Conservation (phyloP, 1,140 invertebrate genomes). For the Drosophila dunni region DNA sequence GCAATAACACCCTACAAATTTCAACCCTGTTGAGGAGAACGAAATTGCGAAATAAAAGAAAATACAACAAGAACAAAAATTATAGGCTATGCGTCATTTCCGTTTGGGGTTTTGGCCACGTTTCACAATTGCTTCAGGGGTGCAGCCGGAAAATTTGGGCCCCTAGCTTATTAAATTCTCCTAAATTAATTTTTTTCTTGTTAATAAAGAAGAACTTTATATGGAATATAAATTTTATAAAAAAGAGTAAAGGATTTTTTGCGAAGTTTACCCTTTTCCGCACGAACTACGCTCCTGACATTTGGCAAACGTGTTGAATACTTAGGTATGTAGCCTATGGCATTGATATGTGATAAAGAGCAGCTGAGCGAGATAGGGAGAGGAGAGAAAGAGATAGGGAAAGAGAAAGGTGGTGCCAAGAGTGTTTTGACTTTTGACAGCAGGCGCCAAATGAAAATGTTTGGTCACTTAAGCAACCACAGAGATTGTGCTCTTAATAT, state of each 20-base stretch:
- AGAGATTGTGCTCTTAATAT: slow-evolving; percentile 15
- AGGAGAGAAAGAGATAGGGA: too few relatives aligned
- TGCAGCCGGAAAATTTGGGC: too few relatives aligned
- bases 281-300: not conserved
- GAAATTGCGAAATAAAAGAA: slow-evolving; percentile 40
- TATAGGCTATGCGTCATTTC: slow-evolving; percentile 69
- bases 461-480: slow-evolving; percentile 26
- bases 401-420: not conserved
- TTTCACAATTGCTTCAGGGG: not conserved
- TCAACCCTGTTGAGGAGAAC: slow-evolving; percentile 2
- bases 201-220: too few relatives aligned
- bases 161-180: too few relatives aligned
- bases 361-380: too few relatives aligned
- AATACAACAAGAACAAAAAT: slow-evolving; percentile 31
- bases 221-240: too few relatives aligned
- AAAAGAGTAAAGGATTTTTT: too few relatives aligned
- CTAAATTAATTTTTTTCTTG: too few relatives aligned
- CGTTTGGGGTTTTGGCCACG: slow-evolving; percentile 18
- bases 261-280: too few relatives aligned
- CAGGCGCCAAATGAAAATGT: not conserved
- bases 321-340: slow-evolving; percentile 2
- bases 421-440: slow-evolving; percentile 24
- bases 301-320: slow-evolving; percentile 47
- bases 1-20: slow-evolving; percentile 54
- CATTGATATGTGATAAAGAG: not conserved